phyloP scores from a whole-genome alignment of 2,113 vertebrate species.

The Anolis carolinensis region DNA sequence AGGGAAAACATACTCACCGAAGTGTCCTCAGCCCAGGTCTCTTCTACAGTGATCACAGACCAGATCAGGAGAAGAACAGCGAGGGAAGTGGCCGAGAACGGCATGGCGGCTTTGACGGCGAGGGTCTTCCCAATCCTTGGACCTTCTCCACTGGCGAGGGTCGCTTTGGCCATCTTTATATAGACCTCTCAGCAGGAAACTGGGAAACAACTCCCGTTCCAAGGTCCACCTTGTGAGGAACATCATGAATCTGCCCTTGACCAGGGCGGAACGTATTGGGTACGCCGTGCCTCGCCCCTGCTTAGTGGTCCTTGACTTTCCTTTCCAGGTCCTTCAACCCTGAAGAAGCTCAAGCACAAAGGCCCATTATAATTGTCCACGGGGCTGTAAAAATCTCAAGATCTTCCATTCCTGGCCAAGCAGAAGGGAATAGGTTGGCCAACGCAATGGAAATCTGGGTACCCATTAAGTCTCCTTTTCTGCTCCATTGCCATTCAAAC shows the following conservation, averaged over 20 bases:
- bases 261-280: not conserved
- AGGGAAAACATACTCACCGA: not conserved
- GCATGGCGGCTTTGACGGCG: not conserved
- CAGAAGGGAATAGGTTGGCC: too few relatives aligned
- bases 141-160: not conserved
- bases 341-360: too few relatives aligned
- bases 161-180: not conserved
- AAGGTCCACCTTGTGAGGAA: not conserved
- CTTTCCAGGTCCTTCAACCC: too few relatives aligned
- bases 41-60: not conserved
- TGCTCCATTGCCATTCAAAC: too few relatives aligned
- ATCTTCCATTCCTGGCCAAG: too few relatives aligned
- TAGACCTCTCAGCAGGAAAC: not conserved
- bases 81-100: not conserved
- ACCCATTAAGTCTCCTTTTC: too few relatives aligned
- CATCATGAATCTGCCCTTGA: not conserved
- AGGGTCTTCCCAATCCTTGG: not conserved
- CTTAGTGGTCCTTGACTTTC: too few relatives aligned
- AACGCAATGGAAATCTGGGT: too few relatives aligned
- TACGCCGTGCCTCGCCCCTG: not conserved
- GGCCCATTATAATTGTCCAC: too few relatives aligned
- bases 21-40: not conserved
- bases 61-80: not conserved
- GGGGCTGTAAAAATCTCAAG: too few relatives aligned
- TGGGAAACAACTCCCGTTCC: not conserved